Evolutionary conservation across 2,888 invertebrate species (phyloP).

Genomic region (Tachystola acroxantha): DNA sequence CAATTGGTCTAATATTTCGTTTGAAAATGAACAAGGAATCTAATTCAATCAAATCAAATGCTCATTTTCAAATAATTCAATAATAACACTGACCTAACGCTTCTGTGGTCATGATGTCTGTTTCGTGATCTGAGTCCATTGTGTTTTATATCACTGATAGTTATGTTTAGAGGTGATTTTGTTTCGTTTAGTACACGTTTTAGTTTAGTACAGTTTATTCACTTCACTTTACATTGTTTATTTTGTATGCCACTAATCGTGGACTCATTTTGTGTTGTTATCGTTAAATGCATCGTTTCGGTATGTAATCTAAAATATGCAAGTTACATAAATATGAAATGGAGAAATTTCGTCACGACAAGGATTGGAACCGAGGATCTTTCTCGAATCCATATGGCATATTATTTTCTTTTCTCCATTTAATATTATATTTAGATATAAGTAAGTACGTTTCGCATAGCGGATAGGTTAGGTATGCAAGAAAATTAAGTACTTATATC

Average conservation of each 20-base stretch:
- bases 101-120: constrained; percentile 58
- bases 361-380: too few species aligned
- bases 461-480: too few species aligned
- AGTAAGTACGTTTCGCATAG: too few species aligned
- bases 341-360: too few species aligned
- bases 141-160: constrained; percentile 26
- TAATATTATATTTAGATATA: too few species aligned
- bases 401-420: too few species aligned
- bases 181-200: background rate
- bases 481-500: too few species aligned
- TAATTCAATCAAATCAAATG: too few species aligned
- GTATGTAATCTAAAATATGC: background rate
- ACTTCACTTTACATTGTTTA: constrained; percentile 1
- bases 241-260: constrained; percentile 10
- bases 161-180: background rate
- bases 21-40: constrained; percentile 12
- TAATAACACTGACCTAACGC: constrained; percentile 63
- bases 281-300: background rate
- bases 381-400: too few species aligned
- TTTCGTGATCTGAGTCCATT: constrained; percentile 55
- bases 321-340: too few species aligned
- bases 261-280: constrained; percentile 1
- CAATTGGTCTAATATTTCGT: constrained; percentile 5
- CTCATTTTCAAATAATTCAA: background rate
- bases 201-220: background rate